Percentiles rank a stretch among this genome's conserved stretches.
Conservation (phyloP, 1,140 invertebrate species). For the Aphelinus atriplicis region DNA sequence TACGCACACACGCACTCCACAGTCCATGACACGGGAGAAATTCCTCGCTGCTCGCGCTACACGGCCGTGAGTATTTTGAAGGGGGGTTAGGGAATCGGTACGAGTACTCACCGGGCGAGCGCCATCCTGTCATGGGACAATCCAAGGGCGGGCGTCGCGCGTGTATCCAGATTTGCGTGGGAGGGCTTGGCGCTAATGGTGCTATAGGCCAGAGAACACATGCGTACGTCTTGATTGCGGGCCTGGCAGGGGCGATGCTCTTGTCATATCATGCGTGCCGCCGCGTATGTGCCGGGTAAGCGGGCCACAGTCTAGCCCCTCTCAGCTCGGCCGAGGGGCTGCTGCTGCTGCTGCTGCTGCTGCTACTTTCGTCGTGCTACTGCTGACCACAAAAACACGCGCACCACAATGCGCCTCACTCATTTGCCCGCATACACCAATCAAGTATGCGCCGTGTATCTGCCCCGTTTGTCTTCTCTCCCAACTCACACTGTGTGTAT, state of each 20-base stretch:
- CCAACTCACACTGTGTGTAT: no score
- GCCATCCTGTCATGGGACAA: slow-evolving; percentile 73
- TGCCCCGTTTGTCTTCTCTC: no score
- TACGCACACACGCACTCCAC: background rate
- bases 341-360: background rate
- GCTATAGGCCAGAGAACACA: slow-evolving; percentile 65
- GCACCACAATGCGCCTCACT: no score
- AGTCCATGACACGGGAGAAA: background rate
- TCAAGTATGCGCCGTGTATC: no score
- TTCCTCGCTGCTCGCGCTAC: background rate
- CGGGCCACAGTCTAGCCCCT: background rate
- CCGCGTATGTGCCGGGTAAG: background rate
- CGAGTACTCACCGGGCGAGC: slow-evolving; percentile 69
- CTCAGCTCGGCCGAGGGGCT: background rate
- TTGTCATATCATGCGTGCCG: slow-evolving; percentile 49
- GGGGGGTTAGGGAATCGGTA: background rate
- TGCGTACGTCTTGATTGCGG: slow-evolving; percentile 59
- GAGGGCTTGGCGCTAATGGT: slow-evolving; percentile 55
- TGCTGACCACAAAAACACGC: no score
- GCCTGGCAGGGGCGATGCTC: slow-evolving; percentile 44
- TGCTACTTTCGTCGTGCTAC: no score
- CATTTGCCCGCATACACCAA: no score
- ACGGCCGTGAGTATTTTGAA: background rate
- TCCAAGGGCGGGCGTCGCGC: slow-evolving; percentile 68
- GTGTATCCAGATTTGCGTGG: slow-evolving; percentile 69